phyloP scores from a whole-genome alignment of 2,888 invertebrate species.

The Xestia sexstrigata region DNA sequence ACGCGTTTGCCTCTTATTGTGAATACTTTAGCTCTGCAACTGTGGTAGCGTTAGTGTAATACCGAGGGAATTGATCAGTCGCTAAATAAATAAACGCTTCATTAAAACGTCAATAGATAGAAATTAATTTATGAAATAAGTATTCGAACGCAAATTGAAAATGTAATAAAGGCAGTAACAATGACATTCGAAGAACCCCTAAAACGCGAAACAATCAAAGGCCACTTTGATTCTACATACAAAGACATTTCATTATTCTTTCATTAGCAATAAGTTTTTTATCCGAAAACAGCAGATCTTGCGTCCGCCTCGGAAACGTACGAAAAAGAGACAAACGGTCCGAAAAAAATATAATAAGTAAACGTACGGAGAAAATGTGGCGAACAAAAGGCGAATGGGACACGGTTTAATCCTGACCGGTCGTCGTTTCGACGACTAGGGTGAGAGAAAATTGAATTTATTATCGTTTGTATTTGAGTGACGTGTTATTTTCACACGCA shows the following conservation, averaged over 20 bases:
- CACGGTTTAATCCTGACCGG: constrained; percentile 88
- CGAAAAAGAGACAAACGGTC: constrained; percentile 69
- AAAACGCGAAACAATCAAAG: constrained; percentile 41
- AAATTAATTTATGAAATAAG: background rate
- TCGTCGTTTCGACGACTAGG: constrained; percentile 83
- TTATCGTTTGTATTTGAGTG: constrained; percentile 90
- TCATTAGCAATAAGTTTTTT: constrained; percentile 72
- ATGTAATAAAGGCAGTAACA: constrained; percentile 2
- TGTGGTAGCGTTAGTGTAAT: constrained; percentile 47
- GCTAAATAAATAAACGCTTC: constrained; percentile 25
- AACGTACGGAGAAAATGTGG: constrained; percentile 80
- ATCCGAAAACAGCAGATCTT: constrained; percentile 55
- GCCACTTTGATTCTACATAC: constrained; percentile 61
- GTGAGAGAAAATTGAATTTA: constrained; percentile 89
- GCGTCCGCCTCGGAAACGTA: constrained; percentile 67
- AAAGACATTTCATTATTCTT: constrained; percentile 69
- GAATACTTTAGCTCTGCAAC: constrained; percentile 54
- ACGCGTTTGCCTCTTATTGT: constrained; percentile 60
- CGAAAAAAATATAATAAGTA: constrained; percentile 71
- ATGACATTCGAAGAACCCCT: background rate
- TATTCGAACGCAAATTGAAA: constrained; percentile 3
- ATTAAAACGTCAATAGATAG: constrained; percentile 2
- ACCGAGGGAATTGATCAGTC: constrained; percentile 32
- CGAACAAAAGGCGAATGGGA: constrained; percentile 88
- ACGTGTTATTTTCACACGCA: constrained; percentile 90